Evolutionary conservation across 2,888 invertebrate genomes (phyloP).

Genomic region (Phytoseiulus persimilis): DNA sequence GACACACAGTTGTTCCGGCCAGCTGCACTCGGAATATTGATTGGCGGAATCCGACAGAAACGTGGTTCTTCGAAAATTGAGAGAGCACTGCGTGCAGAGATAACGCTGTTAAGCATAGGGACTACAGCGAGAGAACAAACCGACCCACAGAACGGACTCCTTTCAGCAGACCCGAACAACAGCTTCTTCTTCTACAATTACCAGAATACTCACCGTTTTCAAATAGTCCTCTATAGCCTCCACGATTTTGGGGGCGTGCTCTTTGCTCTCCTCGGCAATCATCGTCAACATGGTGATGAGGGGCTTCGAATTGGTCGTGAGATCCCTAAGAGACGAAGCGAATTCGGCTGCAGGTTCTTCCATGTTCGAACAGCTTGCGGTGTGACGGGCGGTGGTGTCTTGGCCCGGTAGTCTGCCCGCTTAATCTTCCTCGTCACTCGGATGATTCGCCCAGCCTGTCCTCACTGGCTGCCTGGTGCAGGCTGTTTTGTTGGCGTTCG

Average conservation of each 20-base stretch:
- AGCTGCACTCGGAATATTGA: no score
- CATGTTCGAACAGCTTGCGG: not conserved
- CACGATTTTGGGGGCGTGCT: constrained; percentile 80
- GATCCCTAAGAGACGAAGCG: constrained; percentile 75
- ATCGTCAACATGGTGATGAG: constrained; percentile 95
- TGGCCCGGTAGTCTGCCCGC: not conserved
- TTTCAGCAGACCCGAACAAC: not conserved
- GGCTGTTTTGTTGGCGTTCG: not conserved
- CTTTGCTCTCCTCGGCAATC: constrained; percentile 89
- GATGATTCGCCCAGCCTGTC: not conserved
- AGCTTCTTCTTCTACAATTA: not conserved
- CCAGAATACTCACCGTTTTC: constrained; percentile 62
- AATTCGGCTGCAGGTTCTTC: constrained; percentile 76
- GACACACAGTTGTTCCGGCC: no score
- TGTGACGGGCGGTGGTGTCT: not conserved
- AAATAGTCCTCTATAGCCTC: constrained; percentile 90
- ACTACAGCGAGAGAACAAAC: no score
- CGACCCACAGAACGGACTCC: no score
- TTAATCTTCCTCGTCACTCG: not conserved
- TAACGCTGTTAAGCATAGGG: no score
- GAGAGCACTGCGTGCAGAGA: no score
- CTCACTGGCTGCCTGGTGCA: not conserved
- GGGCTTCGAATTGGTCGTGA: constrained; percentile 92
- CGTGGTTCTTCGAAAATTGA: no score
- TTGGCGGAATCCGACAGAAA: no score